These are phyloP conservation scores for Alouatta palliata DNA, from an alignment of 2,113 vertebrate genomes.

Conservation along the genomic window DNA sequence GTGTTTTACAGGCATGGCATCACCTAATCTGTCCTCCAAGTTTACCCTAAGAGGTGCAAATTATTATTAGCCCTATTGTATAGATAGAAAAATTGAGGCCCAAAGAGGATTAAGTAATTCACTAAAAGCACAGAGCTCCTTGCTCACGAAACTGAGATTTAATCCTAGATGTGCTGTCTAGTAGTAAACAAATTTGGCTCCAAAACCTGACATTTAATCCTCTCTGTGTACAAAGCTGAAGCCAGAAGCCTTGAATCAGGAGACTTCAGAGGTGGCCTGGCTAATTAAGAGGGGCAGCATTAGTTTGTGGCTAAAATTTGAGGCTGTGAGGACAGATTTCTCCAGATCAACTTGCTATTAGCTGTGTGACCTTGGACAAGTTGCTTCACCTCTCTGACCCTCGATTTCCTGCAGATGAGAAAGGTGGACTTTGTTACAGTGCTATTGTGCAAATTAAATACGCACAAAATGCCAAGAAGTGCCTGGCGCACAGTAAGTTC, in stretches of 20 bases:
- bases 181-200: too few relatives aligned
- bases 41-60: neutral
- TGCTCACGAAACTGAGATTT: neutral
- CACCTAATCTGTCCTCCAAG: neutral
- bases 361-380: neutral
- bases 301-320: neutral
- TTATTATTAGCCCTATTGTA: neutral
- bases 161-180: neutral
- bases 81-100: neutral
- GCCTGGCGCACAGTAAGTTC: neutral
- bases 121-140: neutral
- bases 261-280: neutral
- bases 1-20: accelerated
- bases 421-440: neutral
- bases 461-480: accelerated
- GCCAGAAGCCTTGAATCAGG: neutral
- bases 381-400: neutral
- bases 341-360: accelerated
- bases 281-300: neutral
- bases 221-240: neutral
- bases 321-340: too few relatives aligned
- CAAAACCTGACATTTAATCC: neutral
- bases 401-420: neutral
- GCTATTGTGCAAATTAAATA: neutral
- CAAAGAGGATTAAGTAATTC: neutral